These are phyloP conservation scores for Bursaphelenchus okinawaensis DNA, from an alignment of 2,888 invertebrate genomes.

Conservation along the genomic window DNA sequence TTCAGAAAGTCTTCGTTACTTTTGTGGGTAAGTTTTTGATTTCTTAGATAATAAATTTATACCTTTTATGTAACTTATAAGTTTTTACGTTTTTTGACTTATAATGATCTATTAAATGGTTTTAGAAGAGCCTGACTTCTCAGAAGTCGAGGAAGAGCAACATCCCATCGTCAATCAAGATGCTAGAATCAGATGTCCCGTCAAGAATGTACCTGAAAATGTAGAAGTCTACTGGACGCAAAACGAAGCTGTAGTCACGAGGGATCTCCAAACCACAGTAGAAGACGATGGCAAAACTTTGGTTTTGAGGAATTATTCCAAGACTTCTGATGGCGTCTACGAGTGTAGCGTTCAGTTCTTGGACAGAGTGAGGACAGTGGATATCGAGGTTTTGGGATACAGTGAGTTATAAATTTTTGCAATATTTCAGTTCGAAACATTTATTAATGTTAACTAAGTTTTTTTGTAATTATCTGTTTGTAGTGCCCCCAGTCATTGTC, in stretches of 20 bases:
- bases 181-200: background rate
- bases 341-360: background rate
- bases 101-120: no score
- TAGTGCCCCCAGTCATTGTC: background rate
- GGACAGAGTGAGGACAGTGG: background rate
- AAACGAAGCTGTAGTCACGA: background rate
- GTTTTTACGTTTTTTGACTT: background rate
- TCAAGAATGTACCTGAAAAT: background rate
- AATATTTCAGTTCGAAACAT: background rate
- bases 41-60: no score
- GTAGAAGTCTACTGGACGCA: background rate
- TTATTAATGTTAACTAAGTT: no score
- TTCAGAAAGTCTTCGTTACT: background rate
- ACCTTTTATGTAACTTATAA: no score
- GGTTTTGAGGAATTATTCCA: background rate
- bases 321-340: background rate
- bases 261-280: background rate
- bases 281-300: background rate
- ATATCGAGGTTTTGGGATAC: background rate
- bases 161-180: background rate
- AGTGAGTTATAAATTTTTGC: background rate
- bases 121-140: background rate
- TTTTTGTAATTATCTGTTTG: no score
- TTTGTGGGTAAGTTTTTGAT: background rate
- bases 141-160: background rate